Percentiles rank a stretch among this genome's conserved stretches.
Conservation (phyloP, 2,888 invertebrate genomes). For the Ditula angustiorana region DNA sequence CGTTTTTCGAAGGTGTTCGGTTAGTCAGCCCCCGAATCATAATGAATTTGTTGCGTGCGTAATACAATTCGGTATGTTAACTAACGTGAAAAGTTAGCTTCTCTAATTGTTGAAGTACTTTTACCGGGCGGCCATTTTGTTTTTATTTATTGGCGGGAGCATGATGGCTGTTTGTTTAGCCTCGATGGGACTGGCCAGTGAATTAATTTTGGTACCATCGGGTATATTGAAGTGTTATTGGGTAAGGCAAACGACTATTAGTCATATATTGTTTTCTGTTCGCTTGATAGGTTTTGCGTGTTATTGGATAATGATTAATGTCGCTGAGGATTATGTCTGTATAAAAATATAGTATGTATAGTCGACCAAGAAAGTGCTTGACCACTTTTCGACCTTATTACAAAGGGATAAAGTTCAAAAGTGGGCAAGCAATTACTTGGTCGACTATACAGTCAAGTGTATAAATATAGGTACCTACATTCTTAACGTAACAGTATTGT, state of each 20-base stretch:
- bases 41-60: slow-evolving; percentile 39
- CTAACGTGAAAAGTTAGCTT: slow-evolving; percentile 35
- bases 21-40: slow-evolving; percentile 3
- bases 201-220: not conserved
- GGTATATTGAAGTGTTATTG: not conserved
- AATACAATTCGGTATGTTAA: slow-evolving; percentile 27
- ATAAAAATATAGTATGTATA: no score
- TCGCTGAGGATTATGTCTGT: no score
- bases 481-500: no score
- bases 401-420: no score
- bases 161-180: not conserved
- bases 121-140: not conserved
- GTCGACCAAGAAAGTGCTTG: no score
- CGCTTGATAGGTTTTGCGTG: not conserved
- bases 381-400: no score
- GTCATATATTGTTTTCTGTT: not conserved
- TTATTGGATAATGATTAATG: not conserved
- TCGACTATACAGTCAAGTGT: no score
- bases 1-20: no score
- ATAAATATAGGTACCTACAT: no score
- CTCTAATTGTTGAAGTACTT: slow-evolving; percentile 25
- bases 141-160: not conserved
- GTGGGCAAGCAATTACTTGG: no score
- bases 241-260: no score
- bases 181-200: not conserved